phyloP scores from a whole-genome alignment of 35 echinoderm and acorn worm species.

The Strongylocentrotus purpuratus region DNA sequence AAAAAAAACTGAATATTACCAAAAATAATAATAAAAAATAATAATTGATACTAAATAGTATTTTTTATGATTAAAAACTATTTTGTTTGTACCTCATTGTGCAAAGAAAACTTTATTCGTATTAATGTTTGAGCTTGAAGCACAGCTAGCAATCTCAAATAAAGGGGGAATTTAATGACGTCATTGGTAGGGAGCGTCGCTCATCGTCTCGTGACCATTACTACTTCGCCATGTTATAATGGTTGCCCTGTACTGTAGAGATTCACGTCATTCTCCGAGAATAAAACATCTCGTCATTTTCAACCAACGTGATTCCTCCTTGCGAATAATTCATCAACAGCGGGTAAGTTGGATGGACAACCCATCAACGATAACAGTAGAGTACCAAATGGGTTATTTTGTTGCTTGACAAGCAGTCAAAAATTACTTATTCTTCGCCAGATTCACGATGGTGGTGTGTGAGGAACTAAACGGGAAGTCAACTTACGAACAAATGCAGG shows the following conservation, averaged over 20 bases:
- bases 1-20: too few relatives aligned
- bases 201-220: conserved; percentile 14
- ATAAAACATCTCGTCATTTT: conserved; percentile 70
- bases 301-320: conserved; percentile 61
- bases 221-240: conserved; percentile 13
- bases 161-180: conserved; percentile 5
- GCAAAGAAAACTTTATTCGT: too few relatives aligned
- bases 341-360: conserved; percentile 43
- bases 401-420: conserved; percentile 7
- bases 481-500: background rate
- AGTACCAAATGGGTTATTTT: background rate
- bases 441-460: background rate
- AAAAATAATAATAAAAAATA: too few relatives aligned
- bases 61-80: too few relatives aligned
- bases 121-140: background rate
- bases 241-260: background rate
- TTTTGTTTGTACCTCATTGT: too few relatives aligned
- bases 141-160: background rate
- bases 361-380: background rate
- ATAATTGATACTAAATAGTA: too few relatives aligned
- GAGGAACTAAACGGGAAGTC: conserved; percentile 4
- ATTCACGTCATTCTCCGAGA: conserved; percentile 62
- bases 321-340: conserved; percentile 23
- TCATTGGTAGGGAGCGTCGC: background rate
- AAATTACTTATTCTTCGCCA: background rate